Conservation (phyloP, 2,888 invertebrate species). For the Leptinotarsa peninsularis region DNA sequence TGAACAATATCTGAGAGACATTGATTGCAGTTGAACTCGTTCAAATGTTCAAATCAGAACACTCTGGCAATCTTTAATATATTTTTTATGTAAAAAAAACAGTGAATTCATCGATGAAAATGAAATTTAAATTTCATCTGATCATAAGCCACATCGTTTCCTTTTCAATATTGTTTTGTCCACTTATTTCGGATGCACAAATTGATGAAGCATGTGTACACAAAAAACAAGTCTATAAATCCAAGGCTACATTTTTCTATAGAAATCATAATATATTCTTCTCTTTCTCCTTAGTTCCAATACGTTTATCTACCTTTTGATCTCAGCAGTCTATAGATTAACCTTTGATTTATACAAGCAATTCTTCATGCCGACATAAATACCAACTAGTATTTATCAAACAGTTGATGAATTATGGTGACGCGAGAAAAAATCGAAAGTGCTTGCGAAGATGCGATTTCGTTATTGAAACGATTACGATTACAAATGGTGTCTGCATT, state of each 20-base stretch:
- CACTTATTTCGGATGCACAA: no score
- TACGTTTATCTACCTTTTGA: slow-evolving; percentile 2
- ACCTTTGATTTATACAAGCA: slow-evolving; percentile 26
- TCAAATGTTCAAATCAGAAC: no score
- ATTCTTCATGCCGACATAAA: slow-evolving; percentile 35
- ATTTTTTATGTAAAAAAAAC: no score
- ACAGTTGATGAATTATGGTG: slow-evolving; percentile 12
- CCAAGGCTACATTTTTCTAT: neutral
- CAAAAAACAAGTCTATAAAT: neutral
- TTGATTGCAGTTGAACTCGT: no score
- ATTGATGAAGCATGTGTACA: no score
- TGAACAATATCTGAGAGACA: no score
- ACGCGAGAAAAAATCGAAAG: slow-evolving; percentile 2
- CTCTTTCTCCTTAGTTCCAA: neutral
- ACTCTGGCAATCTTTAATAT: no score
- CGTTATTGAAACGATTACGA: slow-evolving; percentile 17
- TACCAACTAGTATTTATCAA: slow-evolving; percentile 24
- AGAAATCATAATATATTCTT: neutral
- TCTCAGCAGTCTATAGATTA: slow-evolving; percentile 13
- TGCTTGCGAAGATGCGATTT: neutral
- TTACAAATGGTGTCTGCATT: slow-evolving; percentile 25
- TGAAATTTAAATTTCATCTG: no score
- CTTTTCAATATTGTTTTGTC: no score
- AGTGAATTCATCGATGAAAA: no score
- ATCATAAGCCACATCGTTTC: no score